Evolutionary conservation across 1,140 invertebrate genomes (phyloP), one percentile per base, ranked within the genome.

Genomic region (Drosophila dunni): DNA sequence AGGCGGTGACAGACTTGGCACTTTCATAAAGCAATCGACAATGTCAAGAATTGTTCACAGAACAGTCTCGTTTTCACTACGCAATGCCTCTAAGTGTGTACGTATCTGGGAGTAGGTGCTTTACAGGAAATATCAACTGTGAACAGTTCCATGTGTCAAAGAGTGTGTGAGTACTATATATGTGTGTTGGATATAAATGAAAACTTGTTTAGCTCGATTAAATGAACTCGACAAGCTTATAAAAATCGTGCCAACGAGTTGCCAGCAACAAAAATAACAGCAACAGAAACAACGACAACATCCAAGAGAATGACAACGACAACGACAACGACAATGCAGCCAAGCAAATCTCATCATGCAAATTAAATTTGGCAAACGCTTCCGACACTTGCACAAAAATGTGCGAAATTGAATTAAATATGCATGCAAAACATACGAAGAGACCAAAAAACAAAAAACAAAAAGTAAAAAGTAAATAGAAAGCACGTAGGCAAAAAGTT

Each of bases 371-470:
- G 84, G 79, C 83, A 88, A 83, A 78, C 73, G 77, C 80, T 88
- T 83, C 73, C 84, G 74, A 83, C 83, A 83, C 83, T 79, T 88
- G 72, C 76, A 88, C 79, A 88, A 83, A 88, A 88, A 83, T 83
- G 79, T 88, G 83, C 84, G 69, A 88, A 89, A 88, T 88, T 88
- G 77, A 89, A 88, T 88, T 88, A 88, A 88, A 86, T 89, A 88
- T 89, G 84, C 84, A 89, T 80, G 76, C 76, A 79, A 86, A 81
- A 72, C 62, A 80, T 56, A 82, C 64, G 64, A 69, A 64, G 20
- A 24, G 7, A 57, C 10, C 54, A 63, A 46, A 48, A 36, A 58
- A 29, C 20, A 63, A 46, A 48, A 36, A 58, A 29, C 20, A 63
- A 44, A 48, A 51, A 51, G 54, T 4, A 56, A 62, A n/a, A 51